A percentile compares a stretch with the other conserved stretches of the same genome.
These are phyloP conservation scores for Carassius gibelio DNA, from an alignment of 2,113 vertebrate species.

Conservation along the genomic window DNA sequence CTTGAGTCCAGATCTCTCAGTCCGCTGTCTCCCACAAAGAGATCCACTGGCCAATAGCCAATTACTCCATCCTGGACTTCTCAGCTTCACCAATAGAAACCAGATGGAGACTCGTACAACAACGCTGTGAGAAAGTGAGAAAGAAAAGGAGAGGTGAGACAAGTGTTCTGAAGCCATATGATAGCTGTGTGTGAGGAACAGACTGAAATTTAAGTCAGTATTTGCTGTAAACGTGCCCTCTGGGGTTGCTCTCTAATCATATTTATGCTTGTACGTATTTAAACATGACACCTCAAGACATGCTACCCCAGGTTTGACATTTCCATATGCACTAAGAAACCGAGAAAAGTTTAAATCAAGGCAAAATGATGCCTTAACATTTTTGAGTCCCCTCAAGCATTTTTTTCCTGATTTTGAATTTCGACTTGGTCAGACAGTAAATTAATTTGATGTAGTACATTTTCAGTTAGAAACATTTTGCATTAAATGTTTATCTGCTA, in stretches of 20 bases:
- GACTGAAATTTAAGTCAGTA: not conserved
- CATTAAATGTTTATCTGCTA: not conserved
- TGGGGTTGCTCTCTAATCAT: not conserved
- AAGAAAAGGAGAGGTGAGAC: slow-evolving; percentile 28
- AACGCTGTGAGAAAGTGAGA: slow-evolving; percentile 35
- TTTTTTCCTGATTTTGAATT: not conserved
- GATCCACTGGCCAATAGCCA: slow-evolving; percentile 58
- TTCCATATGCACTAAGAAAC: not conserved
- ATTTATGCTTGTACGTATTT: not conserved
- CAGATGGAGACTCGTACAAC: slow-evolving; percentile 63
- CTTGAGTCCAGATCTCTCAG: slow-evolving; percentile 44
- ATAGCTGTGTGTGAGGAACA: slow-evolving; percentile 4
- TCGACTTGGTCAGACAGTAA: not conserved
- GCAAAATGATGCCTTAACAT: not conserved
- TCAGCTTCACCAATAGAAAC: slow-evolving; percentile 62
- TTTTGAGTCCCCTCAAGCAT: too few relatives aligned
- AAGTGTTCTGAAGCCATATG: slow-evolving; percentile 15
- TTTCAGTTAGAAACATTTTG: not conserved
- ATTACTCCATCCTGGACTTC: slow-evolving; percentile 53
- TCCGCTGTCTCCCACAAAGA: slow-evolving; percentile 56
- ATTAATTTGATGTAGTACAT: not conserved
- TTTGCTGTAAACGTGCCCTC: slow-evolving; percentile 8
- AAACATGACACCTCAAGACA: slow-evolving; percentile 1
- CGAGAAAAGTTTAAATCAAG: not conserved
- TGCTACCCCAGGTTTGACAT: not conserved